phyloP scores from a whole-genome alignment of 2,888 invertebrate species.

The Polymixis flavicincta region DNA sequence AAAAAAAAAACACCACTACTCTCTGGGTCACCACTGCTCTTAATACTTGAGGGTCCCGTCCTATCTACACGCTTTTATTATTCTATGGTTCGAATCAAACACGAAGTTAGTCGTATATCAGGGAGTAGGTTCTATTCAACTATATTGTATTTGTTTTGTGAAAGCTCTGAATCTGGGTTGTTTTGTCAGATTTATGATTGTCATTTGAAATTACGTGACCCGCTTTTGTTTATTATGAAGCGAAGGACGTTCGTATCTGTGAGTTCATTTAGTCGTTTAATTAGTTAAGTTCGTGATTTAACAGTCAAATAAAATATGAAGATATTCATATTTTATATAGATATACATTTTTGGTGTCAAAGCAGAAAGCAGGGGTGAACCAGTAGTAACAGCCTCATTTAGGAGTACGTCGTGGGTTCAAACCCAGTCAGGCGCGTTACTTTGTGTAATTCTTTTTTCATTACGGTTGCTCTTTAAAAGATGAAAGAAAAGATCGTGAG shows the following conservation, averaged over 20 bases:
- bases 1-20: no score
- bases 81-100: constrained; percentile 48
- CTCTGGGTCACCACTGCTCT: no score
- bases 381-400: no score
- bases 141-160: constrained; percentile 58
- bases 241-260: constrained; percentile 17
- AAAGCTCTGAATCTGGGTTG: constrained; percentile 43
- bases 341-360: no score
- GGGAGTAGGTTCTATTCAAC: constrained; percentile 49
- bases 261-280: constrained; percentile 20
- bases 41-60: not conserved
- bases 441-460: no score
- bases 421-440: no score
- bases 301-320: no score
- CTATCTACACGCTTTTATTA: constrained; percentile 5
- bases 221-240: constrained; percentile 35
- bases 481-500: no score
- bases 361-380: no score
- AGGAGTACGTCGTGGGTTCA: no score
- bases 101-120: constrained; percentile 53
- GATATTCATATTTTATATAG: no score
- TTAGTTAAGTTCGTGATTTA: constrained; percentile 2
- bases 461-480: no score
- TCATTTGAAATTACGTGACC: constrained; percentile 45
- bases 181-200: constrained; percentile 55